A percentile compares a stretch with the other conserved stretches of the same genome.
Conservation (phyloP, 2,113 vertebrate species). For the Myxocyprinus asiaticus region DNA sequence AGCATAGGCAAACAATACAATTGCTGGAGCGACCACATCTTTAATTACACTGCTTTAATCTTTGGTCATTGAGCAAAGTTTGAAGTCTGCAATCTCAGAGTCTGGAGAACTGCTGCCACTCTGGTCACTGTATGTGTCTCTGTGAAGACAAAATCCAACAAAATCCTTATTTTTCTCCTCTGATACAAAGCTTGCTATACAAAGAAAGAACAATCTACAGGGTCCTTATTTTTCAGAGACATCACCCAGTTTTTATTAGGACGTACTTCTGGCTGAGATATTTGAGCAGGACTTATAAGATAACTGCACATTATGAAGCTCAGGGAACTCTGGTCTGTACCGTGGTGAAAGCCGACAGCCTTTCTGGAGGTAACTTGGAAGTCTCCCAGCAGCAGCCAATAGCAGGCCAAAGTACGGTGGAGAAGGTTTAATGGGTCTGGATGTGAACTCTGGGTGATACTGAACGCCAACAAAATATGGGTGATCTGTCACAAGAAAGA, state of each 20-base stretch:
- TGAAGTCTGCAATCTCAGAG: slow-evolving; percentile 87
- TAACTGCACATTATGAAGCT: background rate
- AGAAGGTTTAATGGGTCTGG: slow-evolving; percentile 93
- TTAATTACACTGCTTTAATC: background rate
- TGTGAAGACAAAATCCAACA: slow-evolving; percentile 55
- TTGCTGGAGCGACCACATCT: no score
- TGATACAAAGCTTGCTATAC: no score
- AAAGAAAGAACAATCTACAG: no score
- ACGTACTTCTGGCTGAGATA: no score
- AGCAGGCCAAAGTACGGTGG: slow-evolving; percentile 91
- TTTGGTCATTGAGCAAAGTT: slow-evolving; percentile 71
- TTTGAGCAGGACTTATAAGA: background rate
- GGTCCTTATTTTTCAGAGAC: no score
- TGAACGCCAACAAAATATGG: slow-evolving; percentile 95
- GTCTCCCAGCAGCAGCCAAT: slow-evolving; percentile 87
- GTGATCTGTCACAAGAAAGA: slow-evolving; percentile 77
- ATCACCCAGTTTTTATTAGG: no score
- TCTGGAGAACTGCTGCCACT: slow-evolving; percentile 92
- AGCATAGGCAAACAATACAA: no score
- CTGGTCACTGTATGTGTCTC: slow-evolving; percentile 90
- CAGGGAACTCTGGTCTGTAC: slow-evolving; percentile 62
- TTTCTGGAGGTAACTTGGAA: slow-evolving; percentile 85
- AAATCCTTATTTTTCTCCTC: background rate
- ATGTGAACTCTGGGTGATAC: slow-evolving; percentile 95
- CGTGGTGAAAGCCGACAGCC: slow-evolving; percentile 90